phyloP scores from a whole-genome alignment of 1,140 invertebrate genomes.

The Drosophila auraria region DNA sequence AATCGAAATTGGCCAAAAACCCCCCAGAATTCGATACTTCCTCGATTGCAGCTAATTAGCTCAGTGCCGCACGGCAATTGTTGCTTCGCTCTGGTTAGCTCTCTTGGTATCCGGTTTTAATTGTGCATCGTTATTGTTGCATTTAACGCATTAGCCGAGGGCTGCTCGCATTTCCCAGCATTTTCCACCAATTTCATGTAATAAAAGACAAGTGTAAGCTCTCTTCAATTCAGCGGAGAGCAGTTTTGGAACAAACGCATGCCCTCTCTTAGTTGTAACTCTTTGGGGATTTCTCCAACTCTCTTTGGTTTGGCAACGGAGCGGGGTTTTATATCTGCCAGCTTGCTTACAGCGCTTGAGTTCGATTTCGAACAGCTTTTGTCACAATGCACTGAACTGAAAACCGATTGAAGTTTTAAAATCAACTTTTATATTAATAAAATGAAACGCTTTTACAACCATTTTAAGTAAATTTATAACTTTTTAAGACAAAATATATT shows the following conservation, averaged over 20 bases:
- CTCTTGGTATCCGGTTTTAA: slow-evolving; percentile 56
- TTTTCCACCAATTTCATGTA: slow-evolving; percentile 6
- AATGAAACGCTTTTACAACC: neutral
- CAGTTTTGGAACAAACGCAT: neutral
- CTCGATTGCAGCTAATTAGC: slow-evolving; percentile 41
- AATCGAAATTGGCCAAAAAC: slow-evolving; percentile 13
- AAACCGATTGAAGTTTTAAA: too few species aligned
- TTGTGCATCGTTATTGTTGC: slow-evolving; percentile 52
- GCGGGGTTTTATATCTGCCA: neutral
- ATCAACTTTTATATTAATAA: neutral
- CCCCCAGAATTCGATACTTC: slow-evolving; percentile 17
- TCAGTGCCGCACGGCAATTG: slow-evolving; percentile 28
- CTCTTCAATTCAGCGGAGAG: slow-evolving; percentile 34
- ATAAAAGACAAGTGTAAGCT: slow-evolving; percentile 5
- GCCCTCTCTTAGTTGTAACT: slow-evolving; percentile 1
- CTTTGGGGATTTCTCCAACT: neutral
- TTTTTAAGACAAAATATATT: neutral
- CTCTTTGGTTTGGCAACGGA: slow-evolving; percentile 6
- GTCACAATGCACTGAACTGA: neutral
- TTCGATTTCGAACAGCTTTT: slow-evolving; percentile 20
- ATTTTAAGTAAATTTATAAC: neutral
- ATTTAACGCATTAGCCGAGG: slow-evolving; percentile 41
- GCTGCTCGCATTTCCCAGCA: slow-evolving; percentile 5
- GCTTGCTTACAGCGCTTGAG: neutral
- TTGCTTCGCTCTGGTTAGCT: slow-evolving; percentile 21